These are phyloP conservation scores for Xiphorhynchus elegans DNA, from an alignment of 2,113 vertebrate species.

Conservation along the genomic window DNA sequence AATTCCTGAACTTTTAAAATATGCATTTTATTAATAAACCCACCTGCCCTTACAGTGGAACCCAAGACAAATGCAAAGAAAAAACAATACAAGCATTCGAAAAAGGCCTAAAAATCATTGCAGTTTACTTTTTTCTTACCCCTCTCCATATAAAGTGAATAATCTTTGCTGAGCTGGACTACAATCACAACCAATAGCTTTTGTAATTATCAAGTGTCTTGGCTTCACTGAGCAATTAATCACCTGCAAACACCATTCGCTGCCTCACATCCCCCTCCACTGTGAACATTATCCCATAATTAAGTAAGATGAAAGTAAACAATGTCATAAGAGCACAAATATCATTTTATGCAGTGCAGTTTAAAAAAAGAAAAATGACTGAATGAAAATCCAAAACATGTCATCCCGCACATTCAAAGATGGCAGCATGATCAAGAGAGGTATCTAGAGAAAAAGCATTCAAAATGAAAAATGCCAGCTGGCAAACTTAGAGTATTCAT, in stretches of 20 bases:
- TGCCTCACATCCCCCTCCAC: constrained; percentile 14
- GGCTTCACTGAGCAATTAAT: constrained; percentile 26
- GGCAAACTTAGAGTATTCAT: neutral
- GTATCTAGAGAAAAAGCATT: neutral
- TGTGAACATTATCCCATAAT: constrained; percentile 46
- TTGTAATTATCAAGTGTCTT: constrained; percentile 27
- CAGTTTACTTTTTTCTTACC: neutral
- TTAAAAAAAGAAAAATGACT: neutral
- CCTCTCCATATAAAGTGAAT: neutral
- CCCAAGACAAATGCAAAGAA: neutral
- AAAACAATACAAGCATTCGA: neutral
- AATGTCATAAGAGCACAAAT: constrained; percentile 38
- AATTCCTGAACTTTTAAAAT: neutral
- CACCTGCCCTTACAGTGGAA: neutral
- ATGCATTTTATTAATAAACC: neutral
- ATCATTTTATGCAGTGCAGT: neutral
- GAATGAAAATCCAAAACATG: neutral
- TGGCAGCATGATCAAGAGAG: neutral
- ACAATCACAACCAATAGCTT: neutral
- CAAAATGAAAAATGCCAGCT: neutral
- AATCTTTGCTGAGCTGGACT: neutral
- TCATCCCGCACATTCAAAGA: constrained; percentile 10
- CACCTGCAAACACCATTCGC: constrained; percentile 40
- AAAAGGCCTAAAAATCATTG: neutral
- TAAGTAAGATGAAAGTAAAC: constrained; percentile 69